A percentile compares a stretch with the other conserved stretches of the same genome.
These are phyloP conservation scores for Jacana jacana DNA, from an alignment of 2,113 vertebrate species.

Conservation along the genomic window DNA sequence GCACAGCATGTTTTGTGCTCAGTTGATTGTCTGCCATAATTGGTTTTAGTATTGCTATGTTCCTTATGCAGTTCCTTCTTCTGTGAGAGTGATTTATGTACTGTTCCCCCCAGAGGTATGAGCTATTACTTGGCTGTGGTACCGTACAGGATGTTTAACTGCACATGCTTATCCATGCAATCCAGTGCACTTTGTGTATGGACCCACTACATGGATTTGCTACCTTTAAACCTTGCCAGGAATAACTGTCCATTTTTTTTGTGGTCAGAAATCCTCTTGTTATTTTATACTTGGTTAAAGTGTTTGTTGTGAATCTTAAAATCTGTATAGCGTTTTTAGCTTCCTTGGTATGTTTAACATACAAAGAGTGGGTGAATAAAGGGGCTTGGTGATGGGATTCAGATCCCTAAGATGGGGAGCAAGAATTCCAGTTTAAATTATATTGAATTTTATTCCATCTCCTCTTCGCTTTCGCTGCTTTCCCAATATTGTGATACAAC, in stretches of 20 bases:
- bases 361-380: neutral
- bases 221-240: constrained; percentile 1
- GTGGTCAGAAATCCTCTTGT: neutral
- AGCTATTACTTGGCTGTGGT: constrained; percentile 22
- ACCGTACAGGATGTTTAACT: neutral
- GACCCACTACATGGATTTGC: neutral
- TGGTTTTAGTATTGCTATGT: neutral
- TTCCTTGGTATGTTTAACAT: neutral
- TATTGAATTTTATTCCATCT: neutral
- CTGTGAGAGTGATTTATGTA: neutral
- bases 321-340: fast-evolving
- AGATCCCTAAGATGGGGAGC: neutral
- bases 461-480: neutral
- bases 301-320: neutral
- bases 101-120: neutral
- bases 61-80: neutral
- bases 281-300: neutral
- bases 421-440: neutral
- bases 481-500: neutral
- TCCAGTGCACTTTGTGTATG: neutral
- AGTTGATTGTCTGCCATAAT: neutral
- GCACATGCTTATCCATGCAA: neutral
- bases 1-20: neutral
- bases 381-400: neutral
- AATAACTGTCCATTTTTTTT: neutral